These are phyloP conservation scores for Thera obeliscata DNA, from an alignment of 2,888 invertebrate genomes.

Conservation along the genomic window DNA sequence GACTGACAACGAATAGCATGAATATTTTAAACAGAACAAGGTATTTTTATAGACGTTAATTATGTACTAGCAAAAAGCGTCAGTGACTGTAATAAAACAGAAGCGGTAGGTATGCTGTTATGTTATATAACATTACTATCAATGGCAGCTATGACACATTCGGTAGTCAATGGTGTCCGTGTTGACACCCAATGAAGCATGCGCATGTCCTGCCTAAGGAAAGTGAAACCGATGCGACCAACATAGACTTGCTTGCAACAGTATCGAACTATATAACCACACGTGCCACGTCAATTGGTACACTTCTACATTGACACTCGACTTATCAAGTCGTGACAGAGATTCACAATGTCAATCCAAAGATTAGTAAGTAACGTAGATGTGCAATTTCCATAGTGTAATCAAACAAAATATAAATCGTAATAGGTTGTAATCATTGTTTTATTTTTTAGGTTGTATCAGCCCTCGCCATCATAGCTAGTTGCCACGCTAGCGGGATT, in stretches of 20 bases:
- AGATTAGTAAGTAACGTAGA: slow-evolving; percentile 67
- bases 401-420: neutral
- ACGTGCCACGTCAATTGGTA: slow-evolving; percentile 68
- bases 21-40: slow-evolving; percentile 4
- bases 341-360: slow-evolving; percentile 64
- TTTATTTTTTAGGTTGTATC: slow-evolving; percentile 60
- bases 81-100: slow-evolving; percentile 22
- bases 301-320: slow-evolving; percentile 69
- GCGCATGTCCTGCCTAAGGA: slow-evolving; percentile 77
- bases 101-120: slow-evolving; percentile 16
- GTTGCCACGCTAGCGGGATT: slow-evolving; percentile 74
- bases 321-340: slow-evolving; percentile 68
- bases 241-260: slow-evolving; percentile 80
- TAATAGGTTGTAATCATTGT: neutral
- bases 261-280: slow-evolving; percentile 81
- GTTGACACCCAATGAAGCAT: slow-evolving; percentile 72
- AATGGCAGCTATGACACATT: slow-evolving; percentile 67
- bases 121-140: slow-evolving; percentile 71
- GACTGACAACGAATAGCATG: slow-evolving; percentile 42
- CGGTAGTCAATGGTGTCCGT: slow-evolving; percentile 69
- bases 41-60: neutral
- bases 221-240: slow-evolving; percentile 76
- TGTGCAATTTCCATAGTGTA: neutral
- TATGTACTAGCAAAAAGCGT: neutral
- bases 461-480: slow-evolving; percentile 66